These are phyloP conservation scores for Falco biarmicus DNA, from an alignment of 2,797 vertebrate species.

Conservation along the genomic window DNA sequence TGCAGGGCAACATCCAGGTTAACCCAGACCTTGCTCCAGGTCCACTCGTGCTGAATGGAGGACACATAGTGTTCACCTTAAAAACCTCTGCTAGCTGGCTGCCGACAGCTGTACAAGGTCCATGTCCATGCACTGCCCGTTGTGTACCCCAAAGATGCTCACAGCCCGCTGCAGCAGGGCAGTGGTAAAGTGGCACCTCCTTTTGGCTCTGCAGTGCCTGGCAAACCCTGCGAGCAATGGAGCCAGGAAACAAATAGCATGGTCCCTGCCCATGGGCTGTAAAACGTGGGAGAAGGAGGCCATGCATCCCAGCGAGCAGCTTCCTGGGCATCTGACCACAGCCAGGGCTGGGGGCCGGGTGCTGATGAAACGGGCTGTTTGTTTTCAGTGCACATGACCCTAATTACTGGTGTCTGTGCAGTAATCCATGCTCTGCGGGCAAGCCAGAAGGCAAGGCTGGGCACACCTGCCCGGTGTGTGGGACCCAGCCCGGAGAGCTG, in stretches of 20 bases:
- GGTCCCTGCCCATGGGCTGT: neutral
- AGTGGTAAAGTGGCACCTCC: neutral
- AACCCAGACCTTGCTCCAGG: neutral
- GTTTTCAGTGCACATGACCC: conserved; percentile 26
- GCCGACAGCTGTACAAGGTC: neutral
- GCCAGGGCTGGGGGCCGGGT: neutral
- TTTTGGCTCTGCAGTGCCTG: accelerated
- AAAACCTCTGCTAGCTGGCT: neutral
- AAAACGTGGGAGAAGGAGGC: neutral
- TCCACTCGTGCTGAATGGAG: neutral
- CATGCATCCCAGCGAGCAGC: neutral
- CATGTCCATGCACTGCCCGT: accelerated
- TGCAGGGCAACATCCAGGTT: neutral
- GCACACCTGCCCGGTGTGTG: neutral
- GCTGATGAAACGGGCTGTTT: conserved; percentile 46
- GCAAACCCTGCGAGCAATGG: neutral
- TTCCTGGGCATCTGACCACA: neutral
- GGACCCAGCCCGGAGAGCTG: neutral
- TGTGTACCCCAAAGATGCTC: neutral
- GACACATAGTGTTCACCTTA: neutral
- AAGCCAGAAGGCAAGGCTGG: conserved; percentile 25
- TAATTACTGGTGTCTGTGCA: conserved; percentile 37
- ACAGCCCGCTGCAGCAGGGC: neutral
- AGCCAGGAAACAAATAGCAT: neutral
- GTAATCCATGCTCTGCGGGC: conserved; percentile 37